phyloP scores from a whole-genome alignment of 2,797 vertebrate species.

The Megaceryle alcyon region DNA sequence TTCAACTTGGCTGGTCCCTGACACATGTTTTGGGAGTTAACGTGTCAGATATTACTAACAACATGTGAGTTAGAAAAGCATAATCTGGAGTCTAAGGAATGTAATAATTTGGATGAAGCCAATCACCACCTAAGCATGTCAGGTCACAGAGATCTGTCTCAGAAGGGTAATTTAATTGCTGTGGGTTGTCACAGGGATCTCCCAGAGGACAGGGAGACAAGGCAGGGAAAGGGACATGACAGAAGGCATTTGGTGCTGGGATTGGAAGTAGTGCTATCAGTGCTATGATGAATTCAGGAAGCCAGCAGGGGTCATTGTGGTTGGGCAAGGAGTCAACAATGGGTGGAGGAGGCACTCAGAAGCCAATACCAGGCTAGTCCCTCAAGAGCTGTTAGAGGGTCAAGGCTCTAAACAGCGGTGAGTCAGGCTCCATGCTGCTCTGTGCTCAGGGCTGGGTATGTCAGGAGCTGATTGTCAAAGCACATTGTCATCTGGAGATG shows the following conservation, averaged over 20 bases:
- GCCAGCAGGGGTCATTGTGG: background rate
- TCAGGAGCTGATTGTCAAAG: background rate
- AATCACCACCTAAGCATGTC: background rate
- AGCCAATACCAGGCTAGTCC: background rate
- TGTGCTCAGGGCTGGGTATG: background rate
- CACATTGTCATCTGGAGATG: background rate
- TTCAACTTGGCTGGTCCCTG: background rate
- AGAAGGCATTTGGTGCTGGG: background rate
- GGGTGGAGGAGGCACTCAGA: fast-evolving
- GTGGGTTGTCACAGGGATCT: background rate
- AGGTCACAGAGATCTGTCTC: background rate
- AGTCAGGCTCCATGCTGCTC: background rate
- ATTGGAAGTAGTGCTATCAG: background rate
- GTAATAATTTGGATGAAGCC: background rate
- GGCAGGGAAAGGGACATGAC: background rate
- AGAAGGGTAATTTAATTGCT: background rate
- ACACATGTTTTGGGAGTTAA: background rate
- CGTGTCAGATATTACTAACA: background rate
- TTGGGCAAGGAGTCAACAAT: background rate
- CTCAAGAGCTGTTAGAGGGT: background rate
- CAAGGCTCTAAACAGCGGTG: background rate
- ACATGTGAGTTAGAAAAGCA: background rate
- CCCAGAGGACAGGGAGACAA: fast-evolving
- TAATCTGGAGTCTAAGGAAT: background rate
- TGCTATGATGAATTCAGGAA: background rate